phyloP scores from a whole-genome alignment of 2,113 vertebrate species.

The Chionis minor region DNA sequence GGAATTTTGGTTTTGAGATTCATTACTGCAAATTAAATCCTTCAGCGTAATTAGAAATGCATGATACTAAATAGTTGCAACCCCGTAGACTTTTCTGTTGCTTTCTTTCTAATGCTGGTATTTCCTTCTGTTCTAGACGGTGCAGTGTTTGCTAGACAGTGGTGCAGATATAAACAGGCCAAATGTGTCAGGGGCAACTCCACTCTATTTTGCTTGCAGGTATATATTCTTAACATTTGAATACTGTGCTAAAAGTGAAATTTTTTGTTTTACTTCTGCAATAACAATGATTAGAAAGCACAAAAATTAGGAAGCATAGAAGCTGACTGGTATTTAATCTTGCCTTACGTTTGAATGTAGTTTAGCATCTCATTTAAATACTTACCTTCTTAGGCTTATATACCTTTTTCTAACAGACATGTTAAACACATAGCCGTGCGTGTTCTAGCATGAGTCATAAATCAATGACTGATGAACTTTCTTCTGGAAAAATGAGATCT shows the following conservation, averaged over 20 bases:
- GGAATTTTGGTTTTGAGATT: neutral
- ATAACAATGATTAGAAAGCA: neutral
- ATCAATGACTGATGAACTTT: neutral
- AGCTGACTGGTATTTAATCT: neutral
- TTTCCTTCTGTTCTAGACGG: slow-evolving; percentile 80
- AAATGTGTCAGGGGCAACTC: slow-evolving; percentile 95
- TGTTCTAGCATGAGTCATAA: neutral
- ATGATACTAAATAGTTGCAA: neutral
- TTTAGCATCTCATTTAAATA: neutral
- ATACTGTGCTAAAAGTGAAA: neutral
- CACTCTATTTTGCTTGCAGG: slow-evolving; percentile 99
- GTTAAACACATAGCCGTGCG: neutral
- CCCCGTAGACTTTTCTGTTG: neutral
- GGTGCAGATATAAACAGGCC: slow-evolving; percentile 98
- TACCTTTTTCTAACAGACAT: neutral
- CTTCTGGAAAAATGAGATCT: neutral
- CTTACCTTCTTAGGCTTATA: neutral
- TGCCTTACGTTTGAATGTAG: neutral
- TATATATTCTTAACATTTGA: slow-evolving; percentile 46
- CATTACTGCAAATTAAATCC: neutral
- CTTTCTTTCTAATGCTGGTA: neutral
- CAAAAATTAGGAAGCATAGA: neutral
- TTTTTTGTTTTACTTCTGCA: neutral
- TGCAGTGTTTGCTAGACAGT: slow-evolving; percentile 94
- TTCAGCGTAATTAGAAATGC: neutral